These are phyloP conservation scores for Microcebus lehilahytsara DNA, from an alignment of 2,113 vertebrate species.

Conservation along the genomic window DNA sequence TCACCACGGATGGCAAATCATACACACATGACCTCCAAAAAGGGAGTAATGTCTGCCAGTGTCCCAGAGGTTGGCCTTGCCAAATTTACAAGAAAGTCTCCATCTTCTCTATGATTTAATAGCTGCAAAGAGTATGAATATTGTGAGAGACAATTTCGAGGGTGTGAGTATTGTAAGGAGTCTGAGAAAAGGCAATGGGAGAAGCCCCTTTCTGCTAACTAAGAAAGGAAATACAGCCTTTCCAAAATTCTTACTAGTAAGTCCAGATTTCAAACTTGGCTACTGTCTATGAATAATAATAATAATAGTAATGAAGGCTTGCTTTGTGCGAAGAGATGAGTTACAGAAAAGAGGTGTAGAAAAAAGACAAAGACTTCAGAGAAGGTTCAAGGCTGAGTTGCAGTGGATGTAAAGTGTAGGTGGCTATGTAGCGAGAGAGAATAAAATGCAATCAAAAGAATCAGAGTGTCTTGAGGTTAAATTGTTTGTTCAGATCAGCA, in stretches of 20 bases:
- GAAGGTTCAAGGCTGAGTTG: neutral
- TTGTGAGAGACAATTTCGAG: neutral
- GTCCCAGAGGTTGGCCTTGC: neutral
- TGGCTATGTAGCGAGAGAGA: neutral
- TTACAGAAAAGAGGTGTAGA: neutral
- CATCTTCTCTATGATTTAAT: constrained; percentile 53
- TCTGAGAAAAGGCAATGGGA: neutral
- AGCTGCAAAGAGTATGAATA: constrained; percentile 42
- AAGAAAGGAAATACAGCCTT: neutral
- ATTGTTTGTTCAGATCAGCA: neutral
- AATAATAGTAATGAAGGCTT: neutral
- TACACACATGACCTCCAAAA: neutral
- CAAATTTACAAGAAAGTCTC: neutral
- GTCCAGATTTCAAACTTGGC: neutral
- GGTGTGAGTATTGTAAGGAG: neutral
- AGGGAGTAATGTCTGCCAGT: neutral
- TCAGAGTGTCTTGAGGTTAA: neutral
- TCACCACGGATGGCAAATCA: neutral
- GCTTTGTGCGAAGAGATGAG: neutral
- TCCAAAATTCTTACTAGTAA: neutral
- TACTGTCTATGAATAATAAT: neutral
- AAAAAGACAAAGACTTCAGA: neutral
- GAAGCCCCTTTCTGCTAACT: neutral
- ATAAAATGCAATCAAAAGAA: neutral
- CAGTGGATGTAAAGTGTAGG: too few relatives aligned